Evolutionary conservation across 2,888 invertebrate genomes (phyloP), one percentile per base, ranked within the genome.

Genomic region (Selenia dentaria): DNA sequence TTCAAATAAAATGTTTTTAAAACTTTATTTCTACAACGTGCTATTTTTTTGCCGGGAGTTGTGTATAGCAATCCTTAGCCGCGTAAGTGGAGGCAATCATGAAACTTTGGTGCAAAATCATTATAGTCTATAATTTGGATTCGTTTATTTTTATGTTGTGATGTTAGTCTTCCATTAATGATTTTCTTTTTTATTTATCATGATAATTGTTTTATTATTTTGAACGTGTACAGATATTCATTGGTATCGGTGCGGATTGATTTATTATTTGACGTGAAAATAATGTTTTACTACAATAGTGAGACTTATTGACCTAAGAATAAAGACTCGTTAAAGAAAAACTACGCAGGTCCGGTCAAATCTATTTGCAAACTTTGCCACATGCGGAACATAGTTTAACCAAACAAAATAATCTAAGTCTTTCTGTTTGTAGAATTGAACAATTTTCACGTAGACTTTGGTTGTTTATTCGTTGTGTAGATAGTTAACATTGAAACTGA

Each of bases 111-210:
- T 83, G 83, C 84, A 74, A 75, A 46, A 74, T 68, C 69, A 67
- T 67, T 72, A 77, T 71, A 71, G 70, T 73, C 57, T 70, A 67
- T 70, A 71, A 66, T 76, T 72, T 76, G 74, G 68, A 79, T 75
- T 81, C 67, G 70, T 82, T 85, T 82, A 71, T 81, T 82, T 88
- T 89, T 89, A 83, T 84, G 84, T 89, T 89, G 89, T 90, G 90
- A 90, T 89, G 82, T 88, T 80, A 72, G 90, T 89, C 90, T 90
- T 90, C 90, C 90, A 90, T 76, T 72, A 83, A 79, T 80, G 62
- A 73, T 70, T 64, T 66, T 61, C 43, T 68, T 73, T 75, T 76
- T 70, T 67, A 79, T 74, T 78, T 75, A 75, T 76, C 74, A 76
- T 79, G n/a, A 78, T 25, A 25, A 74, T 78, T 76, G 84, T 78